phyloP scores from a whole-genome alignment of 2,797 vertebrate genomes.

The Macropus fuliginosus region DNA sequence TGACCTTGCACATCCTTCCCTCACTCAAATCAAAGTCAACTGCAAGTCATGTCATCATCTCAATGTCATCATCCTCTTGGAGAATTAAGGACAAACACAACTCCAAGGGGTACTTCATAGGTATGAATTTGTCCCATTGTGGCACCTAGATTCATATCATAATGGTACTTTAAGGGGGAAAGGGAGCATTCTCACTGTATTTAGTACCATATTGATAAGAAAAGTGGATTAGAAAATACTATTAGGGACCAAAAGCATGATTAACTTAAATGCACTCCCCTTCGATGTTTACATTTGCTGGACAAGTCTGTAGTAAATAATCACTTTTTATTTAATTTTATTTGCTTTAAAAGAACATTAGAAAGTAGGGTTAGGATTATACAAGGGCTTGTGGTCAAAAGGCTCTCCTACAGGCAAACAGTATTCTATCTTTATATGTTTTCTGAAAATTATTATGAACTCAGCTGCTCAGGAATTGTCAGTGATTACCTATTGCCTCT shows the following conservation, averaged over 20 bases:
- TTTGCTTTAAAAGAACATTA: neutral
- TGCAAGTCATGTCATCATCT: too few relatives aligned
- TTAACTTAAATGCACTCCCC: neutral
- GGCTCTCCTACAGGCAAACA: neutral
- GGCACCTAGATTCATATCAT: neutral
- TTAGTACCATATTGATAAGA: constrained; percentile 4
- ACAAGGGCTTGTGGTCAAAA: neutral
- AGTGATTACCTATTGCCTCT: neutral
- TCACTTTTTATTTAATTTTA: neutral
- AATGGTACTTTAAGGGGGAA: neutral
- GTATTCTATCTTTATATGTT: neutral
- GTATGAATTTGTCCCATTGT: neutral
- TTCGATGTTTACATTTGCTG: neutral
- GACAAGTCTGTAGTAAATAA: neutral
- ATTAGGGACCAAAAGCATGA: neutral
- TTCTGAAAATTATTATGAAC: constrained; percentile 39
- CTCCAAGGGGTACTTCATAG: neutral
- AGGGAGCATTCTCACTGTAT: neutral
- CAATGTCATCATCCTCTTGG: too few relatives aligned
- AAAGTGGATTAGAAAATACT: constrained; percentile 5
- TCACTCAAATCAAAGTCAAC: too few relatives aligned
- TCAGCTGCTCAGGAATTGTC: neutral
- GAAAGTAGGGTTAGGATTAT: neutral
- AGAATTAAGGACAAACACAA: too few relatives aligned
- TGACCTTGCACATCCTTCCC: too few relatives aligned